Base-by-base conservation (phyloP, 2,113 vertebrate species). In the Siphamia tubifer region DNA sequence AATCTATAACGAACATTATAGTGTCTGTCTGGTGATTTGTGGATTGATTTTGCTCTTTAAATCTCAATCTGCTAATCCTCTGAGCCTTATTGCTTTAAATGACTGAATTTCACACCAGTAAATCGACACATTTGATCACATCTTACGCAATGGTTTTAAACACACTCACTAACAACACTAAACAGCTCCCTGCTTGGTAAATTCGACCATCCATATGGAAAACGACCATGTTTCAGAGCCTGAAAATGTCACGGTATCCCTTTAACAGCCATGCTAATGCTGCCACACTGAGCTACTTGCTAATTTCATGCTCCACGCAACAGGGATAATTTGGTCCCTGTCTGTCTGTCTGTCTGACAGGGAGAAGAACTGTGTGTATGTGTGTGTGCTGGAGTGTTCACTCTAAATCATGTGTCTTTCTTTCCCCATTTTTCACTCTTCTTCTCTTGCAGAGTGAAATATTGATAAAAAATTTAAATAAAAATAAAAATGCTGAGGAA, bases 291-390 rank as follows among this genome's bases (percentile, higher is more conserved):
- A 84, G 85, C 77, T 77, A 72, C 77, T 87, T 73, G 84, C 77
- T 87, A 88, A 91, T 89, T 92, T 90, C 83, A 86, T 88, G 85
- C 83, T 88, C 82, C 81, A 85, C 43, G 69, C 75, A 81, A 83
- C 81, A 90, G 79, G 74, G 77, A 90, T 89, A 84, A 91, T 84
- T 85, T 76, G 84, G 80, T 78, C 74, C 48, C 63, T 72, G 74
- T 82, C 81, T 81, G 79, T 68, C 69, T 66, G 49, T 47, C 58
- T 47, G 30, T 38, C 48, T 78, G 38, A 48, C 8, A 30, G 40
- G 57, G 32, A 69, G 24, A 43, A 65, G 62, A 35, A 32, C 21
- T 58, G 65, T 15, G 53, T 28, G 53, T 28, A 53, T 34, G 17
- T 45, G n/a, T 42, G 43, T 42, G 27, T 17, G 15, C 47, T 11